phyloP scores from a whole-genome alignment of 2,797 vertebrate genomes.

The Myotis findleyi region DNA sequence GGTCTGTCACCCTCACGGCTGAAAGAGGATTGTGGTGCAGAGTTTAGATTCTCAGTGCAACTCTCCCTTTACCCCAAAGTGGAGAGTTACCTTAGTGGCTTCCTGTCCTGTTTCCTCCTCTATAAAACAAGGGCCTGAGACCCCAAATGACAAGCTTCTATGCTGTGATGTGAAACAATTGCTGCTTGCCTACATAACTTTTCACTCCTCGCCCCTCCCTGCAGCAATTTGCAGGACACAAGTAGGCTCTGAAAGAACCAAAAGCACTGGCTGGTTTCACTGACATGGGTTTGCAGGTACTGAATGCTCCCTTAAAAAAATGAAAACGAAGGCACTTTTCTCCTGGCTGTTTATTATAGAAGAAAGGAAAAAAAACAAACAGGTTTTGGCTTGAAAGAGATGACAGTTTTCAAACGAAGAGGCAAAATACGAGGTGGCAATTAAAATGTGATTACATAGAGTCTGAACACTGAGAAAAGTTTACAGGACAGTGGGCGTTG shows the following conservation, averaged over 20 bases:
- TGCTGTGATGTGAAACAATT: neutral
- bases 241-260: slow-evolving; percentile 50
- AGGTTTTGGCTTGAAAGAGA: slow-evolving; percentile 87
- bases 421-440: slow-evolving; percentile 87
- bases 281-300: slow-evolving; percentile 62
- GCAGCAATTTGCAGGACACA: slow-evolving; percentile 52
- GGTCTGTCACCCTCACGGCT: neutral
- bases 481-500: slow-evolving; percentile 88
- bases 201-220: neutral
- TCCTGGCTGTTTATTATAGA: slow-evolving; percentile 91
- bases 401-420: slow-evolving; percentile 89
- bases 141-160: neutral
- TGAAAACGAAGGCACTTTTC: slow-evolving; percentile 85
- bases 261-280: slow-evolving; percentile 66
- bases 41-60: neutral
- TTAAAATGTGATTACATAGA: slow-evolving; percentile 91
- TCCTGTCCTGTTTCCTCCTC: neutral
- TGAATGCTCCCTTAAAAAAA: slow-evolving; percentile 77
- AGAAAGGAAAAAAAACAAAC: slow-evolving; percentile 87
- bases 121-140: neutral
- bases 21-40: neutral
- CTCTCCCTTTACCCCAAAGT: too few species aligned
- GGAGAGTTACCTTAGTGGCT: too few species aligned
- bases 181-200: neutral
- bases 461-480: slow-evolving; percentile 88